These are phyloP conservation scores for Tipula vernalis DNA, from an alignment of 2,888 invertebrate genomes.

Conservation along the genomic window DNA sequence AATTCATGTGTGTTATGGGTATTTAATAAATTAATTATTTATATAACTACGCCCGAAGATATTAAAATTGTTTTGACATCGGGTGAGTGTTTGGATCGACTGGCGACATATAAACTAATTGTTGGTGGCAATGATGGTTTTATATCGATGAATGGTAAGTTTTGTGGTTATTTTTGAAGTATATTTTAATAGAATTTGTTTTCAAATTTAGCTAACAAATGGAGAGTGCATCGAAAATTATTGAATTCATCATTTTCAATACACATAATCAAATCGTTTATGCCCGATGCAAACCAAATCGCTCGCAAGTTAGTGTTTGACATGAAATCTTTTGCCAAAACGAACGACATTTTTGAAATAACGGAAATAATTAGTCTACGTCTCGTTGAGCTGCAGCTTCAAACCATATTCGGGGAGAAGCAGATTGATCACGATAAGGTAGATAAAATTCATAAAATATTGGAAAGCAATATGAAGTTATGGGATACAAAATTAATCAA, in stretches of 20 bases:
- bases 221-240: not conserved
- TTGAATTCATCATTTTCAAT: not conserved
- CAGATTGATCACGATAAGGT: not conserved
- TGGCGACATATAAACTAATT: not conserved
- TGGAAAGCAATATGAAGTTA: not conserved
- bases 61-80: not conserved
- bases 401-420: not conserved
- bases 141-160: not conserved
- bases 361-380: not conserved
- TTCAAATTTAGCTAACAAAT: not conserved
- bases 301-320: not conserved
- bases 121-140: not conserved
- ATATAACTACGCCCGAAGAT: not conserved
- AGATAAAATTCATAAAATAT: not conserved
- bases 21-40: slow-evolving; percentile 6
- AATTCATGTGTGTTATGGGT: not conserved
- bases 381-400: not conserved
- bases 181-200: not conserved
- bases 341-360: not conserved
- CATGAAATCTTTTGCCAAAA: not conserved
- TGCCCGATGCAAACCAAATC: not conserved
- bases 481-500: not conserved
- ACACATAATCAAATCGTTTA: not conserved
- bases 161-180: not conserved
- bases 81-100: not conserved